Conservation (phyloP, 2,113 vertebrate species). For the Alexandromys fortis region DNA sequence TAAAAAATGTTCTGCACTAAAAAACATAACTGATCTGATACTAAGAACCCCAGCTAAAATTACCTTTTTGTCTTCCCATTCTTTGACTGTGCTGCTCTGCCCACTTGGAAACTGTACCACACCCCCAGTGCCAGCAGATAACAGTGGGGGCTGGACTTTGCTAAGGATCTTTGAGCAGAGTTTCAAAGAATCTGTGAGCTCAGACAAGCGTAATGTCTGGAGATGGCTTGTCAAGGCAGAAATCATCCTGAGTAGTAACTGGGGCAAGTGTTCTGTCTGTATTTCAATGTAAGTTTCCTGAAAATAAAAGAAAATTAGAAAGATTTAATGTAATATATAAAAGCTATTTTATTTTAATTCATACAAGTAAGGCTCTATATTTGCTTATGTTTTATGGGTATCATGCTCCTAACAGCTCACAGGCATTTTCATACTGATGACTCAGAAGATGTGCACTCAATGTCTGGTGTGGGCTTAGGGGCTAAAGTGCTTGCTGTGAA, state of each 20-base stretch:
- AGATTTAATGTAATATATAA: neutral
- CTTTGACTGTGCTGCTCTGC: conserved; percentile 85
- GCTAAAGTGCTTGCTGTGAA: neutral
- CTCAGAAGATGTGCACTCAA: conserved; percentile 47
- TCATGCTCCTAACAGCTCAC: conserved; percentile 57
- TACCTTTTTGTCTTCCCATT: conserved; percentile 93
- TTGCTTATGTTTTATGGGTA: conserved; percentile 66
- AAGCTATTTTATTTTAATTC: conserved; percentile 26
- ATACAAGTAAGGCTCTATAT: conserved; percentile 42
- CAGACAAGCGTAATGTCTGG: conserved; percentile 90
- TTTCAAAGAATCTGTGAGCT: conserved; percentile 95
- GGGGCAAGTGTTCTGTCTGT: conserved; percentile 98
- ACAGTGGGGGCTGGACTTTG: conserved; percentile 96
- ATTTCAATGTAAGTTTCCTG: conserved; percentile 99
- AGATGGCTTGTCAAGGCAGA: conserved; percentile 95
- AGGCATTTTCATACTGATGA: conserved; percentile 45
- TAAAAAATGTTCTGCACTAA: neutral
- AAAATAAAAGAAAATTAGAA: conserved; percentile 61
- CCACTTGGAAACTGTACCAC: conserved; percentile 85
- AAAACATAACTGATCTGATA: neutral
- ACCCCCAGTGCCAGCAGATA: conserved; percentile 88
- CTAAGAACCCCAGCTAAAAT: neutral
- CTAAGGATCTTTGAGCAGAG: conserved; percentile 99
- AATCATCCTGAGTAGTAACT: conserved; percentile 96
- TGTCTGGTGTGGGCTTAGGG: neutral